Base-by-base conservation (phyloP, 2,888 invertebrate genomes). In the Drosophila nigricruria region DNA sequence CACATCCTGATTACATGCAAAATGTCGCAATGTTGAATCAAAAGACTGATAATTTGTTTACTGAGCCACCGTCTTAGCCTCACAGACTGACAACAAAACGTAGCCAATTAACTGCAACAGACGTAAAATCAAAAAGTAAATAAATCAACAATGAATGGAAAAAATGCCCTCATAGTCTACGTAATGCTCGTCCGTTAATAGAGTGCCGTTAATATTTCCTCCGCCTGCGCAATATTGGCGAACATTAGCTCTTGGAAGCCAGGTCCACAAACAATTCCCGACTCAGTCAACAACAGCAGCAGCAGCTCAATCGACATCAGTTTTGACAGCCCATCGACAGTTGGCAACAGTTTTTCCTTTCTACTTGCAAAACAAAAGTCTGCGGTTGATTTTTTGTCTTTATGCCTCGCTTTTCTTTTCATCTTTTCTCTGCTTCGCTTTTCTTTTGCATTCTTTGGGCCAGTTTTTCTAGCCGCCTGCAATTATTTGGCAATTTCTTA, bases 311-410 rank as follows among this genome's bases (percentile, higher is more conserved):
- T 69, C 59, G 61, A 47, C 64, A 66, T 62, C 68, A 82, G 84
- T 85, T 85, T 87, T 85, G 84, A 85, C 86, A 84, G 83, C 45
- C 36, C 71, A 70, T 56, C 83, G 77, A 83, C 85, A 88, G 77
- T 75, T 79, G 75, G 74, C 72, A 73, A 72, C 64, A 73, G 47
- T 65, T 58, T 58, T 75, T 70, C 56, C 64, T 47, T 45, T 69
- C 54, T 69, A 42, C 53, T 53, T 59, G 50, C 47, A 38, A 45
- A 59, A 75, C 82, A 85, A 85, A 67, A 45, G 73, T 32, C 56
- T 86, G 85, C 71, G 85, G 85, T 88, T 86, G 88, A 88, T 88
- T 86, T 82, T 79, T 69, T 73, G 81, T 81, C 84, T 81, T 83
- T 75, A 52, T 81, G 63, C 66, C 59, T 72, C 53, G 61, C 70